Conservation (phyloP, 2,113 vertebrate genomes). For the Aptenodytes forsteri region DNA sequence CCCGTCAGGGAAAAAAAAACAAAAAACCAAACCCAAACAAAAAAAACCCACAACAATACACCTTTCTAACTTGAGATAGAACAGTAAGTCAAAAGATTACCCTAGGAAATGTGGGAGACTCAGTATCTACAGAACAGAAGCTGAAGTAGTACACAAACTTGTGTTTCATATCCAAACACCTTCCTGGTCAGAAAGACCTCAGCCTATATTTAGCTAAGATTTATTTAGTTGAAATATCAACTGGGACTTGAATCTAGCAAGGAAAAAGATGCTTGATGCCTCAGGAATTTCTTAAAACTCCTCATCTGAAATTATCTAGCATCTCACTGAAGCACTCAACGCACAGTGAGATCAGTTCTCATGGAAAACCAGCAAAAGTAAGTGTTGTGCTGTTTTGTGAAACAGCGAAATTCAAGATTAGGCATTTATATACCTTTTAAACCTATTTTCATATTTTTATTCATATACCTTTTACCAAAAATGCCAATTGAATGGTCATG, state of each 20-base stretch:
- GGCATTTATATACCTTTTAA: not conserved
- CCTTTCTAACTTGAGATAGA: not conserved
- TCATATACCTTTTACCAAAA: not conserved
- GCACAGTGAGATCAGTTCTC: not conserved
- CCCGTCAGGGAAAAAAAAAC: fast-evolving
- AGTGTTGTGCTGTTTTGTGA: not conserved
- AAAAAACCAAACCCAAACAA: not conserved
- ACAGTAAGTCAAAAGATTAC: not conserved
- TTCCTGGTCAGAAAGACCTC: not conserved
- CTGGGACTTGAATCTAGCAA: not conserved
- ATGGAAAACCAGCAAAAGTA: not conserved
- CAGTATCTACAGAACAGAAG: not conserved
- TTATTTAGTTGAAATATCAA: not conserved
- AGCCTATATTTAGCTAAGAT: not conserved
- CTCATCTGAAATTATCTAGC: not conserved
- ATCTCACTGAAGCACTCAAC: not conserved
- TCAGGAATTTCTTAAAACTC: not conserved
- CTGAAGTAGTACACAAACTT: not conserved
- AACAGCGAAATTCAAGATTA: not conserved
- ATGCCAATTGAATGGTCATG: not conserved
- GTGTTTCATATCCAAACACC: not conserved
- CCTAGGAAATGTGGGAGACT: not conserved
- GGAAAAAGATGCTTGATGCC: not conserved
- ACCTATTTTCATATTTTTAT: not conserved
- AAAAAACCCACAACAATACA: fast-evolving